Base-by-base conservation (phyloP, 2,888 invertebrate species). In the Spilosoma lubricipeda region DNA sequence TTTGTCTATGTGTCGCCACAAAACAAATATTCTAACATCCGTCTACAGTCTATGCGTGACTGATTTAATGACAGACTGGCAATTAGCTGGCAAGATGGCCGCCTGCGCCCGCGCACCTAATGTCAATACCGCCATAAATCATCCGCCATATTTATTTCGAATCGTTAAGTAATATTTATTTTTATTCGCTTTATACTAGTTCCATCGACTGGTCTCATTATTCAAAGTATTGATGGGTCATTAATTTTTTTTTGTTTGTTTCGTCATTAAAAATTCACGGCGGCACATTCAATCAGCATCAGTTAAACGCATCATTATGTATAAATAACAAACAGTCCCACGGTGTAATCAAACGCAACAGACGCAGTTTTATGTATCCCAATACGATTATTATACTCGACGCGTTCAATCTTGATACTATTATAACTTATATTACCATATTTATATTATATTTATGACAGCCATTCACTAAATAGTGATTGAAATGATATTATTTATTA, bases 21-120 rank as follows among this genome's bases (percentile, higher is more conserved):
- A 80, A 85, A 85, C 87, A 86, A 86, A 86, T 79, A 86, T 81
- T 79, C 82, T 42, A 82, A 85, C 84, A 85, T 87, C 80, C 87
- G 85, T 86, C 86, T 84, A 85, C 82, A 83, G 82, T 82, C 86
- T 86, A 89, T 85, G 87, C 90, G 92, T 94, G 93, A 93, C 92
- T 92, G 93, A 93, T 93, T 90, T 91, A 93, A 92, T 92, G 93
- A 93, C 93, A 93, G 89, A 88, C 88, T 87, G 89, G 90, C 90
- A 93, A 94, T 94, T 93, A 93, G 90, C 90, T 82, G 87, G 82
- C 94, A 95, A 95, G 90, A 95, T 95, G 95, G 95, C 95, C 85
- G 91, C 88, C 83, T 80, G 90, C 91, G 91, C 90, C 89, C 89
- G 92, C 93, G 92, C 92, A 87, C 78, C 86, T 91, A 92, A 90